These are phyloP conservation scores for Procambarus clarkii DNA, from an alignment of 1,140 invertebrate species.

Conservation along the genomic window DNA sequence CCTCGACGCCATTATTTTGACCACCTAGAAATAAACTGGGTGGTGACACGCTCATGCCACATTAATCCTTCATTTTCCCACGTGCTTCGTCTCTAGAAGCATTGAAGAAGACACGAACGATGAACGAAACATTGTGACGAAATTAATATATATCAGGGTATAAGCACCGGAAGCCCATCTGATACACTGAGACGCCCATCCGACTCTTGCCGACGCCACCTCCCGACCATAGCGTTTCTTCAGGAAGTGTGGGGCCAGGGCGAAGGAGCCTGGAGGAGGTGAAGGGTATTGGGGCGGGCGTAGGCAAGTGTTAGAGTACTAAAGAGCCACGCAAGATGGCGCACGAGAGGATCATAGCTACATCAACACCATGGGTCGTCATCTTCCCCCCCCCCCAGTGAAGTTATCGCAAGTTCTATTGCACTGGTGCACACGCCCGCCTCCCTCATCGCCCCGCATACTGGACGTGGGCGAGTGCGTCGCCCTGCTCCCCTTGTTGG, in stretches of 20 bases:
- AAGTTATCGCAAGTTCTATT: not conserved
- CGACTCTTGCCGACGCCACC: not conserved
- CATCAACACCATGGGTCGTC: not conserved
- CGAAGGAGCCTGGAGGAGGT: not conserved
- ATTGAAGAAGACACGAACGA: not conserved
- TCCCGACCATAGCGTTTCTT: not conserved
- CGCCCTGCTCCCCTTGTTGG: not conserved
- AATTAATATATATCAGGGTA: not conserved
- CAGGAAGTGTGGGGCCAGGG: not conserved
- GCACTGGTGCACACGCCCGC: not conserved
- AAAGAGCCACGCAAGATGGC: not conserved
- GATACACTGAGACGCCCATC: slow-evolving; percentile 7
- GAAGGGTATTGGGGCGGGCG: not conserved
- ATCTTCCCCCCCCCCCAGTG: not conserved
- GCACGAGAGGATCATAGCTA: not conserved
- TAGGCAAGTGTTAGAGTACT: not conserved
- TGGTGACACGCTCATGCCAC: not conserved
- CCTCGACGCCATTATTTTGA: not conserved
- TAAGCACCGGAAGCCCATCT: not conserved
- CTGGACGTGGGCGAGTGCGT: not conserved
- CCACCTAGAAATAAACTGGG: not conserved
- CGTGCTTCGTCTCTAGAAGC: not conserved
- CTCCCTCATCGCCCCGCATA: not conserved
- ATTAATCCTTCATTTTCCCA: not conserved
- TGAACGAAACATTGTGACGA: not conserved